These are phyloP conservation scores for Drosophila ercepeae DNA, from an alignment of 1,140 invertebrate species.

Conservation along the genomic window DNA sequence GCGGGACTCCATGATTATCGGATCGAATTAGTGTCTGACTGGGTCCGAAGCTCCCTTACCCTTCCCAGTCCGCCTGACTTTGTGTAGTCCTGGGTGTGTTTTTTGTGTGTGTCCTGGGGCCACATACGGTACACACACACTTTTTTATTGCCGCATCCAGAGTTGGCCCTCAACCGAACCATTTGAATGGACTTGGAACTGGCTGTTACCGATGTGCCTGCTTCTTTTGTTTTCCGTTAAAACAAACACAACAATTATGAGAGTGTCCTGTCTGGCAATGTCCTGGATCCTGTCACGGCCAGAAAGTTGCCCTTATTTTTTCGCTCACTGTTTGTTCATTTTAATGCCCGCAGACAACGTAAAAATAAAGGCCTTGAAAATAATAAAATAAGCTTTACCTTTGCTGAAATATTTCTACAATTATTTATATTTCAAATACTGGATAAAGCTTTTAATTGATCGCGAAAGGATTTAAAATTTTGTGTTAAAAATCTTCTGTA, in stretches of 20 bases:
- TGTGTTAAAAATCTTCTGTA: neutral
- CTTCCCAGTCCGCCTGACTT: neutral
- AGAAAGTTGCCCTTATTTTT: conserved; percentile 57
- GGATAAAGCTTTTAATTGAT: neutral
- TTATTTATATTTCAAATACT: neutral
- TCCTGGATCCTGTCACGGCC: conserved; percentile 58
- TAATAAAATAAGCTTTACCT: neutral
- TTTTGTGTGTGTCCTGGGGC: conserved; percentile 56
- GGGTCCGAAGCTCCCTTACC: conserved; percentile 28
- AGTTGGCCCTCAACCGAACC: conserved; percentile 25
- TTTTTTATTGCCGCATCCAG: conserved; percentile 59
- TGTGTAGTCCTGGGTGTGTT: neutral
- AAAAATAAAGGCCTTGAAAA: conserved; percentile 4
- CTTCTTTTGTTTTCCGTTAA: conserved; percentile 39
- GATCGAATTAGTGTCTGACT: conserved; percentile 83
- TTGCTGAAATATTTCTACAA: too few species aligned
- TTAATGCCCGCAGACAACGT: conserved; percentile 1
- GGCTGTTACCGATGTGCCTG: conserved; percentile 35
- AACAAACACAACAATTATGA: conserved; percentile 43
- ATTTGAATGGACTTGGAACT: conserved; percentile 74
- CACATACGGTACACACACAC: conserved; percentile 63
- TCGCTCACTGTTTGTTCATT: conserved; percentile 24
- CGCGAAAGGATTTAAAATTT: neutral
- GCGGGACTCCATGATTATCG: conserved; percentile 82
- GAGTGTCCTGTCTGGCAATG: conserved; percentile 32